These are phyloP conservation scores for Rhabdornis inornatus DNA, from an alignment of 2,113 vertebrate species.

Conservation along the genomic window DNA sequence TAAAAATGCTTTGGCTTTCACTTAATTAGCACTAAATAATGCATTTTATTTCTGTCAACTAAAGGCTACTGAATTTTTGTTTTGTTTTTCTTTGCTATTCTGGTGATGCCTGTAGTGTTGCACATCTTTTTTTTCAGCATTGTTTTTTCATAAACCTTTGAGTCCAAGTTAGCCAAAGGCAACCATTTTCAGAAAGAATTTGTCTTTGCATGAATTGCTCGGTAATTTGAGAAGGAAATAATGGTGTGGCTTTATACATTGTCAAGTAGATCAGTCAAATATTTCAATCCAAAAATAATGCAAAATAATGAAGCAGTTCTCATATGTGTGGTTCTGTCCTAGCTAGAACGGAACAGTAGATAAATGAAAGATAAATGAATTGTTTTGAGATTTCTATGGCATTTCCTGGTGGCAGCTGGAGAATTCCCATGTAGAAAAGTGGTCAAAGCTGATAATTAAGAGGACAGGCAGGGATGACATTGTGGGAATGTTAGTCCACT, in stretches of 20 bases:
- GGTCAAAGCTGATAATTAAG: background rate
- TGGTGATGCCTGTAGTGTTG: background rate
- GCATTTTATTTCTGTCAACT: background rate
- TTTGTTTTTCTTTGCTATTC: background rate
- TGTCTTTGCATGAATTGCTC: background rate
- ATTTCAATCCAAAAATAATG: background rate
- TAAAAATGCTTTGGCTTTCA: background rate
- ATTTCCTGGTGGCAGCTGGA: background rate
- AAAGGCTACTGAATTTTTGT: background rate
- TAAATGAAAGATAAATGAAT: background rate
- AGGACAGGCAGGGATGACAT: background rate
- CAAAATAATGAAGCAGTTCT: background rate
- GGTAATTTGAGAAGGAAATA: background rate
- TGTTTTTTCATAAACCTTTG: background rate
- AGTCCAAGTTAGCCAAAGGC: background rate
- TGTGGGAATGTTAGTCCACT: background rate
- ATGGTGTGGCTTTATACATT: background rate
- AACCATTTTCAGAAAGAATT: background rate
- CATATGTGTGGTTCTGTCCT: background rate
- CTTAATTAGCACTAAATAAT: background rate
- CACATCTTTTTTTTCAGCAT: background rate
- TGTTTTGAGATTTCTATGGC: rapidly evolving
- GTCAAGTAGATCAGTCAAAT: background rate
- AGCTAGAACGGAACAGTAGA: background rate
- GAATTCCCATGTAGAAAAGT: background rate